phyloP scores from a whole-genome alignment of 2,797 vertebrate species.

The Phoebastria nigripes region DNA sequence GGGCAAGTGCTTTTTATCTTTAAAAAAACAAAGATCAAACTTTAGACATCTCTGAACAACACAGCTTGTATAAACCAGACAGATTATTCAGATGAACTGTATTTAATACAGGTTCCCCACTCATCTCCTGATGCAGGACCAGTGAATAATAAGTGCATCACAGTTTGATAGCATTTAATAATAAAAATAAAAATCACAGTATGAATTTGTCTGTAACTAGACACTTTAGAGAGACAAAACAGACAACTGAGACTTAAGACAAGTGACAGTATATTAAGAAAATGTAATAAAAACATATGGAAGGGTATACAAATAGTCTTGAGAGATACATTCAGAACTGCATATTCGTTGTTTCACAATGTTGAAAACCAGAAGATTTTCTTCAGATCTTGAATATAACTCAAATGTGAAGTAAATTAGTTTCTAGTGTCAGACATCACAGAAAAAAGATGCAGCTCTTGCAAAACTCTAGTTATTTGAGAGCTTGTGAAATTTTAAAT shows the following conservation, averaged over 20 bases:
- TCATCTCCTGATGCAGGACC: slow-evolving; percentile 97
- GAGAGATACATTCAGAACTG: slow-evolving; percentile 67
- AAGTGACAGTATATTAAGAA: slow-evolving; percentile 76
- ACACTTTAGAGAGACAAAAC: slow-evolving; percentile 79
- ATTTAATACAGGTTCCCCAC: slow-evolving; percentile 82
- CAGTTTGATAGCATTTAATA: slow-evolving; percentile 88
- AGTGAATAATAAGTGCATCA: slow-evolving; percentile 93
- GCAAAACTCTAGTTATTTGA: slow-evolving; percentile 46
- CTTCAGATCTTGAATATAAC: slow-evolving; percentile 75
- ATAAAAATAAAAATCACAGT: slow-evolving; percentile 98
- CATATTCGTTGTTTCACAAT: slow-evolving; percentile 70
- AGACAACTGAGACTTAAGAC: slow-evolving; percentile 76
- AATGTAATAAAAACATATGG: slow-evolving; percentile 75
- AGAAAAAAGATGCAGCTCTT: slow-evolving; percentile 67
- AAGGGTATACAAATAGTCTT: slow-evolving; percentile 72
- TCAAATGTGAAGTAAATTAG: slow-evolving; percentile 69
- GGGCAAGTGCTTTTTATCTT: slow-evolving; percentile 85
- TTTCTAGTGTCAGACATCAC: slow-evolving; percentile 79
- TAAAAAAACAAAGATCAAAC: slow-evolving; percentile 82
- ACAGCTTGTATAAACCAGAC: slow-evolving; percentile 82
- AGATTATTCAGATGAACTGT: slow-evolving; percentile 85
- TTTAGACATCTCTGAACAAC: slow-evolving; percentile 84
- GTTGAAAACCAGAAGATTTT: slow-evolving; percentile 72
- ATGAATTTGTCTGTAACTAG: slow-evolving; percentile 88
- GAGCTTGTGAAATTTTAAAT: slow-evolving; percentile 72